Percentiles rank a stretch among this genome's conserved stretches.
Evolutionary conservation across 2,888 invertebrate genomes (phyloP).

Genomic region (Drosophila pegasa): DNA sequence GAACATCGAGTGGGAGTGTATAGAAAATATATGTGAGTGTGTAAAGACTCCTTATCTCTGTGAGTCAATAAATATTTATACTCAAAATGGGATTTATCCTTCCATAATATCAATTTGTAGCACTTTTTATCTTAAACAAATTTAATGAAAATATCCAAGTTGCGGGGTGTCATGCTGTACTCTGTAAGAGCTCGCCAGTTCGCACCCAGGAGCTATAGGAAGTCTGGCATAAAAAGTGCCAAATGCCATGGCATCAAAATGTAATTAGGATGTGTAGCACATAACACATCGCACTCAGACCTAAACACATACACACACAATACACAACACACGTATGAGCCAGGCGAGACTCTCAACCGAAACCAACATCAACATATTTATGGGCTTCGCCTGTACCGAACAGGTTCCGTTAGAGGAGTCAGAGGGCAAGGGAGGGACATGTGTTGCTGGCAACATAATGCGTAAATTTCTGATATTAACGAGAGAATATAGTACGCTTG

Average conservation of each 20-base stretch:
- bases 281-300: slow-evolving; percentile 5
- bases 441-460: slow-evolving; percentile 35
- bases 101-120: background rate
- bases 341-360: slow-evolving; percentile 19
- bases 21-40: background rate
- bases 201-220: background rate
- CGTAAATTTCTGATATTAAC: slow-evolving; percentile 51
- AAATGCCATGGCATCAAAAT: slow-evolving; percentile 61
- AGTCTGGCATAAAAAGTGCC: slow-evolving; percentile 46
- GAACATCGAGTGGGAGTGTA: background rate
- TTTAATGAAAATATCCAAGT: slow-evolving; percentile 8
- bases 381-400: slow-evolving; percentile 52
- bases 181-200: background rate
- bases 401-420: slow-evolving; percentile 12
- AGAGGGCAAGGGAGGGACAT: background rate
- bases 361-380: slow-evolving; percentile 57
- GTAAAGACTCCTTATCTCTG: too few species aligned
- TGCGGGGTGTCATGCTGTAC: background rate
- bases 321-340: background rate
- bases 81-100: background rate
- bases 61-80: too few species aligned
- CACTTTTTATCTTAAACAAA: background rate
- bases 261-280: slow-evolving; percentile 65
- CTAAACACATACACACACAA: slow-evolving; percentile 1
- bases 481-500: slow-evolving; percentile 38